Evolutionary conservation across 2,888 invertebrate species (phyloP), one percentile per base, ranked within the genome.

Genomic region (Endotricha flammealis): DNA sequence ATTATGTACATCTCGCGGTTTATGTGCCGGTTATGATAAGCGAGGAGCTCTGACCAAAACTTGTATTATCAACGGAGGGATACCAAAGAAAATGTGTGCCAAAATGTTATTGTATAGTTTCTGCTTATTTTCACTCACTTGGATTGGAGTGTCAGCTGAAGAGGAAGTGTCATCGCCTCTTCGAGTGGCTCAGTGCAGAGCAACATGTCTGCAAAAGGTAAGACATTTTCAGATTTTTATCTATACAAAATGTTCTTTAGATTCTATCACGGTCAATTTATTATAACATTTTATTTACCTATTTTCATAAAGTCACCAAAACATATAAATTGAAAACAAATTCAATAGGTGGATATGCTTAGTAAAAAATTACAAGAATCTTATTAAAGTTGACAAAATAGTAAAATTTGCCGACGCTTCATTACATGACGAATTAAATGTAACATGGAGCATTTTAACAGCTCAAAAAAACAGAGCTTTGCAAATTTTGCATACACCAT

Each of bases 161-260:
- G 90, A 90, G 81, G 91, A 91, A 69, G 90, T 92, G 53, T 91
- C 90, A 42, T 92, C 91, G 57, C 92, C 92, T 39, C 76, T 92
- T 50, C 88, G 91, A 61, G 91, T 92, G 53, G 92, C 92, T 53
- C 91, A 92, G 60, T 92, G 92, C 73, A 81, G 92, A 73, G 91
- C 92, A 50, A 90, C 91, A 51, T 92, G 92, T 76, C 87, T 92
- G 61, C 90, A 91, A 87, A 90, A 90, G 91, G 92, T 92, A 86
- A 66, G 63, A 7, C 5, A 6, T 38, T 17, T 44, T 47, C 38
- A 44, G 13, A 29, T 17, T 3, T 13, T 16, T 27, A 11, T 23
- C 9, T 3, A 9, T 29, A 29, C 9, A 9, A 29, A 14, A n/a
- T n/a, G n/a, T n/a, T n/a, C n/a, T n/a, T n/a, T n/a, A n/a, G n/a